These are phyloP conservation scores for Subanguina moxae DNA, from an alignment of 1,140 invertebrate species.

Conservation along the genomic window DNA sequence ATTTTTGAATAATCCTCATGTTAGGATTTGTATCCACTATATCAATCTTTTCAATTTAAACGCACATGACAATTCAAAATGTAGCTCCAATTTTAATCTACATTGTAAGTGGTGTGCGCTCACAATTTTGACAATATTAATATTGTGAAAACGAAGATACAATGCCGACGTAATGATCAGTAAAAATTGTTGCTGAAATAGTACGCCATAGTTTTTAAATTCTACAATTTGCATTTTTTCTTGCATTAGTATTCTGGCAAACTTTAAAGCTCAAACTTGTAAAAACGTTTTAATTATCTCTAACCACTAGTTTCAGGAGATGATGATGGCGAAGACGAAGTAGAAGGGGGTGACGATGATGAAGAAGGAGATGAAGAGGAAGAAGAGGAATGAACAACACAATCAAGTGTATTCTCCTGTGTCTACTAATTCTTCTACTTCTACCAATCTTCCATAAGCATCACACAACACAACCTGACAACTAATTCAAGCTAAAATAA, in stretches of 20 bases:
- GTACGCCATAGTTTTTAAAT: not conserved
- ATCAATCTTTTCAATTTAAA: not conserved
- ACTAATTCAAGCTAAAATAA: no score
- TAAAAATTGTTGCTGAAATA: not conserved
- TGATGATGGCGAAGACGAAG: constrained; percentile 10
- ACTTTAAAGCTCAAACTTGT: no score
- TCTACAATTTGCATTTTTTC: no score
- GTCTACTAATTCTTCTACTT: not conserved
- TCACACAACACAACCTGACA: not conserved
- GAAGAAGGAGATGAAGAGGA: constrained; percentile 13
- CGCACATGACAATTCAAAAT: not conserved
- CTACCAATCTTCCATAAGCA: not conserved
- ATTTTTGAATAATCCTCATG: not conserved
- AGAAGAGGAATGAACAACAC: not conserved
- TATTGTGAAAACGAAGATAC: no score
- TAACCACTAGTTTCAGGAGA: constrained; percentile 1
- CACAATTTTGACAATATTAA: no score
- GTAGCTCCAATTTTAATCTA: not conserved
- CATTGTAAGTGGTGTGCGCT: not conserved
- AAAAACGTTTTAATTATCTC: not conserved
- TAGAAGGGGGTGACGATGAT: constrained; percentile 6
- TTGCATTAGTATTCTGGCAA: no score
- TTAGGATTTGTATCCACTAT: not conserved
- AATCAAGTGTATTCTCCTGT: not conserved
- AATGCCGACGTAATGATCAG: no score